Conservation (phyloP, 2,797 vertebrate genomes). For the Poeciliopsis infans region DNA sequence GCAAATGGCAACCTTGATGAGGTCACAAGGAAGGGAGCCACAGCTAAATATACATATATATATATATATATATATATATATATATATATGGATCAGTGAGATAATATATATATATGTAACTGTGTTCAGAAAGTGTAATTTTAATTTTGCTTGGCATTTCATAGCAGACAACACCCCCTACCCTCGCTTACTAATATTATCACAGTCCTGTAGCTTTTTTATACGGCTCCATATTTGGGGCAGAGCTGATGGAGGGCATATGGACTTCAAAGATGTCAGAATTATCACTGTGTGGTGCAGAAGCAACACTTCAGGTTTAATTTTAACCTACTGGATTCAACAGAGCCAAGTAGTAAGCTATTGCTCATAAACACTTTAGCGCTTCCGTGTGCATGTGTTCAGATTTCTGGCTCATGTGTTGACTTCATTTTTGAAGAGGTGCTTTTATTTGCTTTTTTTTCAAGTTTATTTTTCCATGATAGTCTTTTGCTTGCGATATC, state of each 20-base stretch:
- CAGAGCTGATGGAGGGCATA: constrained; percentile 53
- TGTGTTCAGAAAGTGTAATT: constrained; percentile 6
- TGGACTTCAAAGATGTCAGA: constrained; percentile 64
- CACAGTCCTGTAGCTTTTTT: constrained; percentile 49
- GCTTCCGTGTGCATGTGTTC: constrained; percentile 59
- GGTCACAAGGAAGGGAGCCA: too few species aligned
- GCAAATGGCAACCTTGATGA: too few species aligned
- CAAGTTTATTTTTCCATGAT: not conserved
- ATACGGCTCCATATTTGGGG: constrained; percentile 63
- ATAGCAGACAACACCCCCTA: constrained; percentile 32
- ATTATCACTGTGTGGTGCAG: constrained; percentile 61
- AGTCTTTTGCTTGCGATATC: constrained; percentile 4
- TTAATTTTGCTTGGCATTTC: constrained; percentile 30
- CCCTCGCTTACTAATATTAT: constrained; percentile 62
- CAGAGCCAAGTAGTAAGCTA: constrained; percentile 34
- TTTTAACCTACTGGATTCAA: constrained; percentile 52
- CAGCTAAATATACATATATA: too few species aligned
- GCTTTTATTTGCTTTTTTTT: not conserved
- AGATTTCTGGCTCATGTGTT: not conserved
- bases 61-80: too few species aligned
- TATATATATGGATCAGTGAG: too few species aligned
- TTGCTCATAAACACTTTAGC: constrained; percentile 53
- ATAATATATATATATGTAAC: not conserved
- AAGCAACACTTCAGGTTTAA: constrained; percentile 69
- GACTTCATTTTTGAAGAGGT: not conserved